Conservation (phyloP, 23 tunicate genomes). For the Styela plicata region DNA sequence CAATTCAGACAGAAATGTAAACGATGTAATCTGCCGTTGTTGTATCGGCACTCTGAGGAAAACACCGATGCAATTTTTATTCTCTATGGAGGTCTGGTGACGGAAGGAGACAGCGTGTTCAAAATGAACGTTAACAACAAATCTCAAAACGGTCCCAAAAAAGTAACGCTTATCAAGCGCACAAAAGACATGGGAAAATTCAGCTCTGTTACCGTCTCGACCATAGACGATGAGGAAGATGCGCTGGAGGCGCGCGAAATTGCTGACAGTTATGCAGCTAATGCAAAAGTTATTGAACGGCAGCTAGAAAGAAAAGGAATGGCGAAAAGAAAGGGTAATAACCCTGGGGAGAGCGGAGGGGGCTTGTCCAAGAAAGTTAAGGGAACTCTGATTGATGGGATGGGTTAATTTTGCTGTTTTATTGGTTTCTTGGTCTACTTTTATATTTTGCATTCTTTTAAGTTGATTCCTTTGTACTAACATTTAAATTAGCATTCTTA, state of each 20-base stretch:
- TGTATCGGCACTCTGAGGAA: constrained; percentile 78
- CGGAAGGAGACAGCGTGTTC: constrained; percentile 69
- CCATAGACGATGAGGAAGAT: constrained; percentile 98
- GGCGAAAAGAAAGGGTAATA: constrained; percentile 58
- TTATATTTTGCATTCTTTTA: too few species aligned
- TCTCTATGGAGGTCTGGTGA: constrained; percentile 69
- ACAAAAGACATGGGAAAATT: constrained; percentile 96
- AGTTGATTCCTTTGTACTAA: too few species aligned
- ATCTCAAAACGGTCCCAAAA: constrained; percentile 48
- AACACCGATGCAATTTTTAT: constrained; percentile 57
- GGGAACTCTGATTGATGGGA: constrained; percentile 87
- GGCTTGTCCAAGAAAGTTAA: constrained; percentile 55
- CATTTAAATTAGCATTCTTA: too few species aligned
- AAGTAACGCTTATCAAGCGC: constrained; percentile 79
- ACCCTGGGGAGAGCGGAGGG: constrained; percentile 53
- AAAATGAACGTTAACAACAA: constrained; percentile 74
- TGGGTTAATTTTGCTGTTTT: too few species aligned
- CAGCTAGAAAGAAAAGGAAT: constrained; percentile 95
- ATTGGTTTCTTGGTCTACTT: too few species aligned
- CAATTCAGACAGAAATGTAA: constrained; percentile 79
- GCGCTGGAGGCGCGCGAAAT: constrained; percentile 95
- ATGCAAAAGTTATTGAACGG: constrained; percentile 92
- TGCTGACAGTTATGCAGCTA: constrained; percentile 97
- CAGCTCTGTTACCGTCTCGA: constrained; percentile 96
- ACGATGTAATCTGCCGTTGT: constrained; percentile 74